Evolutionary conservation across 2,797 vertebrate species (phyloP), one percentile per base, ranked within the genome.

Genomic region (Pseudocheirus occidentalis): DNA sequence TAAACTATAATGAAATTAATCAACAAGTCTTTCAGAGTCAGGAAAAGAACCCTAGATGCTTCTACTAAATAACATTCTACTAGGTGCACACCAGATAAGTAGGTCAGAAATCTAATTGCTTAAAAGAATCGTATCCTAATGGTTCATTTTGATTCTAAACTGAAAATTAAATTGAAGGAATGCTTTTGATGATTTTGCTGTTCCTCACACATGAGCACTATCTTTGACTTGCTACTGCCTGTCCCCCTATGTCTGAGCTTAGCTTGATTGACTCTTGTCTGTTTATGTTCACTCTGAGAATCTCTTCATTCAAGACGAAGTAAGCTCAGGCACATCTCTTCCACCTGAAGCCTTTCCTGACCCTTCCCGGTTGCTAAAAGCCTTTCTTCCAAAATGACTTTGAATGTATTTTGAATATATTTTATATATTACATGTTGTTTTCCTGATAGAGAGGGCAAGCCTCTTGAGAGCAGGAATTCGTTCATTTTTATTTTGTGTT

Each of bases 401-500:
- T 62, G 10, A 95, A 14, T 96, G 97, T 96, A 46, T 18, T 18
- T 90, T 40, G 90, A 1, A 62, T 90, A 29, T 29, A 92, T 40
- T 96, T 40, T 90, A 7, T 29, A 55, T 90, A 40, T 16, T 95
- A 90, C 34, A 95, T 56, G 24, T 62, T 53, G 28, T 90, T 34
- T 58, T 94, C 52, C 94, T 95, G 94, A 24, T 73, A 53, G 53
- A 89, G 66, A 91, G 28, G 94, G 13, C 95, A 87, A 91, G 13
- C 95, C 10, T 46, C 18, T 28, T 96, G 53, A 55, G 91, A 13
- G 7, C 92, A 52, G 95, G 53, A 34, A 90, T 27, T 87, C 34
- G 92, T 46, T 58, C 57, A 14, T 95, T 95, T 81, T 96, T 91
- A 90, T 58, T 12, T 93, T 95, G 91, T 94, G 50, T 91, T 11